phyloP scores from a whole-genome alignment of 2,888 invertebrate genomes.

The Drosophila anomelani region DNA sequence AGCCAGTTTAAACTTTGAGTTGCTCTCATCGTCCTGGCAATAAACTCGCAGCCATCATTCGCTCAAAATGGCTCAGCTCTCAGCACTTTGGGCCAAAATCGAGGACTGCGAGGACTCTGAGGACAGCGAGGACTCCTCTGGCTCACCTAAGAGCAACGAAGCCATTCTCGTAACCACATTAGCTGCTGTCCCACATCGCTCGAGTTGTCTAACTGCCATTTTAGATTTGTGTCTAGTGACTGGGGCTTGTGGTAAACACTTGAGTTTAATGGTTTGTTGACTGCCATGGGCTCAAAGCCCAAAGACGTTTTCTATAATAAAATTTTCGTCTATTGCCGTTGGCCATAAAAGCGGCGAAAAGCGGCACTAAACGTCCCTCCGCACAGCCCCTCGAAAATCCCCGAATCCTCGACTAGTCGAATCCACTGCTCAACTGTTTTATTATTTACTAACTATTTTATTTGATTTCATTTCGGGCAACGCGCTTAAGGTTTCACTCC shows the following conservation, averaged over 20 bases:
- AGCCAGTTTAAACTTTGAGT: constrained; percentile 9
- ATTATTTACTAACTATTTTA: constrained; percentile 80
- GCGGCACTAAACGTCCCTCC: constrained; percentile 59
- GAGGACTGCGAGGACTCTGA: constrained; percentile 2
- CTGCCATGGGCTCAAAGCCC: constrained; percentile 59
- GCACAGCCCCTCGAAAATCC: constrained; percentile 24
- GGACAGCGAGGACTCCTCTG: not conserved
- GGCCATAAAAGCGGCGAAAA: constrained; percentile 65
- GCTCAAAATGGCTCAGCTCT: constrained; percentile 34
- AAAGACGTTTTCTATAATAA: constrained; percentile 69
- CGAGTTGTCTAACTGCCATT: constrained; percentile 76
- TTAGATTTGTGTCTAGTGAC: constrained; percentile 80
- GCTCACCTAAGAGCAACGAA: constrained; percentile 24
- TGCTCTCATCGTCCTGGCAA: constrained; percentile 23
- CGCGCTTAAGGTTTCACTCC: constrained; percentile 44
- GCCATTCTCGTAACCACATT: constrained; percentile 43
- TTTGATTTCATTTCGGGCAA: constrained; percentile 73
- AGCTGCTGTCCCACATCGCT: constrained; percentile 35
- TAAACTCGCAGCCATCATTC: constrained; percentile 37
- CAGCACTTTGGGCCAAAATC: constrained; percentile 24
- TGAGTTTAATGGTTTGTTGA: constrained; percentile 80
- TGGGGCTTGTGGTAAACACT: constrained; percentile 77
- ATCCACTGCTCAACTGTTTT: constrained; percentile 66
- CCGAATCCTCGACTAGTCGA: constrained; percentile 3
- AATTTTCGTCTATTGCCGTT: constrained; percentile 67